Evolutionary conservation across 2,888 invertebrate genomes (phyloP).

Genomic region (Drosophila fulvimacula): DNA sequence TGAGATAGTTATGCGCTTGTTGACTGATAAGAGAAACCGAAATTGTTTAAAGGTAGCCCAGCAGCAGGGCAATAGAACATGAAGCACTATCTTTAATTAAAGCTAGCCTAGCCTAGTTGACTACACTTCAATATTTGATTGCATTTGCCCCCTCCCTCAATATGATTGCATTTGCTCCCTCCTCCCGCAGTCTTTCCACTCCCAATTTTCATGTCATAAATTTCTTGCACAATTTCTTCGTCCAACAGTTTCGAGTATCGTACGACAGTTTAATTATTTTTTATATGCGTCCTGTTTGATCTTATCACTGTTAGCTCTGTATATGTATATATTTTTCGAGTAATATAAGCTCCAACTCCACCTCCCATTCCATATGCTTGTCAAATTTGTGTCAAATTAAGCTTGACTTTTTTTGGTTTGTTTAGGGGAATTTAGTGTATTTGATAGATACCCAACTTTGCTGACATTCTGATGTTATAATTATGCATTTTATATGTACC

Average conservation of each 20-base stretch:
- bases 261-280: constrained; percentile 73
- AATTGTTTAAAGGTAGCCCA: constrained; percentile 40
- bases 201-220: constrained; percentile 34
- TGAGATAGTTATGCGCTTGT: constrained; percentile 49
- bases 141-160: constrained; percentile 11
- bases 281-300: constrained; percentile 50
- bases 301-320: constrained; percentile 28
- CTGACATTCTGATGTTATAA: constrained; percentile 12
- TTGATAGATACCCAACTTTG: constrained; percentile 18
- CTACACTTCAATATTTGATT: constrained; percentile 27
- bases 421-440: background rate
- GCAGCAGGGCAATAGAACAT: constrained; percentile 4
- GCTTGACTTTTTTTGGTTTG: constrained; percentile 24
- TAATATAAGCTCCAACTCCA: constrained; percentile 17
- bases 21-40: constrained; percentile 58
- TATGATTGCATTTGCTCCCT: constrained; percentile 29
- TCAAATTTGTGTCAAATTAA: constrained; percentile 76
- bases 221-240: constrained; percentile 45
- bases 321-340: constrained; percentile 16
- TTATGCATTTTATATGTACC: constrained; percentile 35
- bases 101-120: constrained; percentile 17
- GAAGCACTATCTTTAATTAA: constrained; percentile 48
- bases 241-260: constrained; percentile 64
- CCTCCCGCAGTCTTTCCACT: background rate
- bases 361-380: constrained; percentile 53